These are phyloP conservation scores for Halocynthia roretzi DNA, from an alignment of 23 tunicate genomes.

Conservation along the genomic window DNA sequence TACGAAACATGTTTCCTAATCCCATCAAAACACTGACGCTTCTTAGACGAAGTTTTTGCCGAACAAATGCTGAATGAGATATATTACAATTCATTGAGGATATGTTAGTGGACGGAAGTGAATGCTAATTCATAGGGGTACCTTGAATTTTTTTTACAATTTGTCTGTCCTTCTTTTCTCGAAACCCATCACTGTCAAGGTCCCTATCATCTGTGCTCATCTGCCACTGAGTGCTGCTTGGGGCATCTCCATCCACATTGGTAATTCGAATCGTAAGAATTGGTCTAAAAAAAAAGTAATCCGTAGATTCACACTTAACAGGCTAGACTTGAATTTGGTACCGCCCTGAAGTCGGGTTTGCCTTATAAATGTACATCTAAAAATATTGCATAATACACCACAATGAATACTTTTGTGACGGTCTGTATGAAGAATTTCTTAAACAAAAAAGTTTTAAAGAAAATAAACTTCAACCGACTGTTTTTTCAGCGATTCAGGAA, in stretches of 20 bases:
- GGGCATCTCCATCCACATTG: constrained; percentile 20
- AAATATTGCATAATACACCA: too few species aligned
- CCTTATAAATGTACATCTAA: too few species aligned
- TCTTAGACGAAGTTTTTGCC: constrained; percentile 46
- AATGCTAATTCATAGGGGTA: constrained; percentile 2
- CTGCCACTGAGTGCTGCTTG: constrained; percentile 25
- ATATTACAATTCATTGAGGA: neutral
- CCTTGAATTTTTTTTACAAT: constrained; percentile 71
- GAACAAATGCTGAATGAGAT: constrained; percentile 30
- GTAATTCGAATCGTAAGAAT: constrained; percentile 49
- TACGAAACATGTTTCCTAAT: constrained; percentile 71
- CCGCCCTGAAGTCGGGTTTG: too few species aligned
- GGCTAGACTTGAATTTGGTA: too few species aligned
- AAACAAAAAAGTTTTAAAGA: too few species aligned
- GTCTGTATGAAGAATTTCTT: too few species aligned
- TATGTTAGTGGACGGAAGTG: neutral
- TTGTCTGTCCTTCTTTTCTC: constrained; percentile 69
- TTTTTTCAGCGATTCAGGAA: constrained; percentile 58
- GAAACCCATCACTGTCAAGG: constrained; percentile 57
- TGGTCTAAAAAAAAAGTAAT: constrained; percentile 17
- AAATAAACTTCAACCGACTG: constrained; percentile 4
- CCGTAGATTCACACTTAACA: too few species aligned
- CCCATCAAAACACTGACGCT: constrained; percentile 96
- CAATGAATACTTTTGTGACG: too few species aligned
- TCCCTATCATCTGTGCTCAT: constrained; percentile 39